Conservation (phyloP, 2,113 vertebrate species). For the Oreochromis niloticus region DNA sequence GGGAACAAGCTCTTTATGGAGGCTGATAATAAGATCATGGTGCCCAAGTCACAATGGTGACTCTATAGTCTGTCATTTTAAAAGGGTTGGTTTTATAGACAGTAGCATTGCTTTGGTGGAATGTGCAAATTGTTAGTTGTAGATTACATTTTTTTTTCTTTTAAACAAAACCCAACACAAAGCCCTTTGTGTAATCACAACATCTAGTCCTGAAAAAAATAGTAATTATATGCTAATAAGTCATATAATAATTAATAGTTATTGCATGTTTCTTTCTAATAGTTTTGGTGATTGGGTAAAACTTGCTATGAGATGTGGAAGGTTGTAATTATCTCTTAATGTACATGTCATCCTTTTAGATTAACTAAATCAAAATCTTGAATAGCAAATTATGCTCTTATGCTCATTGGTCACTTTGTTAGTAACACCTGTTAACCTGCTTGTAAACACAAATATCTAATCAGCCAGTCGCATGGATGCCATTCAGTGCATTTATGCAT, state of each 20-base stretch:
- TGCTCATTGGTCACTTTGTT: not conserved
- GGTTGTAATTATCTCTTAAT: not conserved
- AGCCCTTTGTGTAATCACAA: not conserved
- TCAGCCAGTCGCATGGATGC: not conserved
- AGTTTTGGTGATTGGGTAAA: not conserved
- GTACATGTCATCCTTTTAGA: not conserved
- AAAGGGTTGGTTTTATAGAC: not conserved
- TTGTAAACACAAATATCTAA: not conserved
- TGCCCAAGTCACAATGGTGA: not conserved
- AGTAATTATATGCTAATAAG: not conserved
- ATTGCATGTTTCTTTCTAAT: not conserved
- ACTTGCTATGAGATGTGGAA: not conserved
- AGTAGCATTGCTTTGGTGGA: not conserved
- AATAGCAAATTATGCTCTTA: not conserved
- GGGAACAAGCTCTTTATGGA: slow-evolving; percentile 25
- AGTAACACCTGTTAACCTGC: not conserved
- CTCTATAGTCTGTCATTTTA: not conserved
- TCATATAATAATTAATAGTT: not conserved
- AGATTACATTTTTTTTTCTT: not conserved
- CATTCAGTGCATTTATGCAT: not conserved
- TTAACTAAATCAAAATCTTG: not conserved
- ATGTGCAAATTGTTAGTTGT: not conserved
- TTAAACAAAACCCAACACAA: not conserved
- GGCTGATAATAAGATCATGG: slow-evolving; percentile 24
- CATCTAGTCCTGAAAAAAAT: not conserved